Percentiles rank a stretch among this genome's conserved stretches.
phyloP scores from a whole-genome alignment of 2,113 vertebrate genomes.

The Thunnus thynnus region DNA sequence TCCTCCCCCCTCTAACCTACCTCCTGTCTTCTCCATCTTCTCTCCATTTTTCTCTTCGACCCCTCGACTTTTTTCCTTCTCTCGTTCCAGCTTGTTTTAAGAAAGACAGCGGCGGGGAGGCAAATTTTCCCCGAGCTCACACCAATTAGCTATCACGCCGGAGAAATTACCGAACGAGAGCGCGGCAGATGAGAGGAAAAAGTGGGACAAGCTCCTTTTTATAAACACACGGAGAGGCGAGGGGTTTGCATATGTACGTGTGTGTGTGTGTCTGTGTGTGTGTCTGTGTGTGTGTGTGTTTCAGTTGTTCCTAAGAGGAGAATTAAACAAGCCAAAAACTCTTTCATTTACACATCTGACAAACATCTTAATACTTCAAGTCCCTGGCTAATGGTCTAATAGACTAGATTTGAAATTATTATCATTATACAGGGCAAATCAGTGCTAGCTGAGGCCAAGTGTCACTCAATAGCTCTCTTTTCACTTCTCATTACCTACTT shows the following conservation, averaged over 20 bases:
- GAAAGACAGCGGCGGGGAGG: slow-evolving; percentile 15
- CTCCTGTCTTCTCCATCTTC: slow-evolving; percentile 67
- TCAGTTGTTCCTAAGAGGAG: slow-evolving; percentile 7
- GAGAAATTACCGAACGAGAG: slow-evolving; percentile 71
- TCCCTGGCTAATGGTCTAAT: slow-evolving; percentile 24
- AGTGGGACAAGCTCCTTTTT: slow-evolving; percentile 79
- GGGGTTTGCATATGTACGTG: slow-evolving; percentile 44
- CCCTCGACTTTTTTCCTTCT: slow-evolving; percentile 38
- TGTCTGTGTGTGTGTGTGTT: not conserved
- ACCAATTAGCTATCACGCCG: slow-evolving; percentile 75
- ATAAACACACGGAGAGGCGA: slow-evolving; percentile 62
- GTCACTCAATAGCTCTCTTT: not conserved
- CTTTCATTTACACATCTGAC: slow-evolving; percentile 39
- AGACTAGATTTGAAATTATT: slow-evolving; percentile 22
- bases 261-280: not conserved
- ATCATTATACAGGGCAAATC: slow-evolving; percentile 1
- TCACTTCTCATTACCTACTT: not conserved
- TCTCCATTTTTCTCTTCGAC: slow-evolving; percentile 63
- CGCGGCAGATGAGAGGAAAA: slow-evolving; percentile 59
- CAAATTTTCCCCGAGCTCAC: slow-evolving; percentile 66
- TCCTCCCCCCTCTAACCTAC: slow-evolving; percentile 51
- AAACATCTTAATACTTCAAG: slow-evolving; percentile 34
- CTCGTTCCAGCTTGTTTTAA: slow-evolving; percentile 68
- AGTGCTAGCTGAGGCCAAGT: not conserved
- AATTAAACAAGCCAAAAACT: slow-evolving; percentile 40